Percentiles rank a stretch among this genome's conserved stretches.
Evolutionary conservation across 1,140 invertebrate species (phyloP).

Genomic region (Bombus superbus): DNA sequence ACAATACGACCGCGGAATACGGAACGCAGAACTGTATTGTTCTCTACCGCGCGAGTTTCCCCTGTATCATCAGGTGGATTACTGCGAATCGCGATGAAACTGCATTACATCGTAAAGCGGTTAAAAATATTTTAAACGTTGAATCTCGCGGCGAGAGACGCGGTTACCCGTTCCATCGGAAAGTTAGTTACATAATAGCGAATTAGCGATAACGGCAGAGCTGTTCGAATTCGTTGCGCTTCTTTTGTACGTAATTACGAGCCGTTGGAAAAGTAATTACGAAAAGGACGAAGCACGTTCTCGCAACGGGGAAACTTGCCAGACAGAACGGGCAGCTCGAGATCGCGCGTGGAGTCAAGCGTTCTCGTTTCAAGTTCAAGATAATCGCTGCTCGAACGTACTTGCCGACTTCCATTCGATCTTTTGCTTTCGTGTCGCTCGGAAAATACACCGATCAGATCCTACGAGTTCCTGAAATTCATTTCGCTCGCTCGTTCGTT

Average conservation of each 20-base stretch:
- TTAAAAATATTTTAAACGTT: constrained; percentile 15
- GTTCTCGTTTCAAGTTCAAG: background rate
- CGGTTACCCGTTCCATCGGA: background rate
- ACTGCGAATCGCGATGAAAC: too few relatives aligned
- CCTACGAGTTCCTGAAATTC: constrained; percentile 6
- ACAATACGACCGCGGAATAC: background rate
- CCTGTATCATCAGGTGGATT: background rate
- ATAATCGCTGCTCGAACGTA: background rate
- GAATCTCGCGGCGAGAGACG: background rate
- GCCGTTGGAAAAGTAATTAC: constrained; percentile 26
- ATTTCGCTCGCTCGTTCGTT: background rate
- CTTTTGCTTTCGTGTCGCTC: background rate
- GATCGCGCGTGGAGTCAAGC: constrained; percentile 3
- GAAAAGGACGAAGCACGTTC: constrained; percentile 15
- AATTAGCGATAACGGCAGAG: background rate
- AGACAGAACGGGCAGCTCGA: constrained; percentile 11
- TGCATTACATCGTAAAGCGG: background rate
- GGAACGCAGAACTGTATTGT: background rate
- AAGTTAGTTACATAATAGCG: constrained; percentile 10
- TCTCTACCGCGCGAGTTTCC: background rate
- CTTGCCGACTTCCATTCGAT: constrained; percentile 1
- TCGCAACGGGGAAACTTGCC: constrained; percentile 15
- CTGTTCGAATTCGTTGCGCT: constrained; percentile 1
- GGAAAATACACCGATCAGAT: constrained; percentile 22
- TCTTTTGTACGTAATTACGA: background rate